phyloP scores from a whole-genome alignment of 1,140 invertebrate species.

The Mizuhopecten yessoensis region DNA sequence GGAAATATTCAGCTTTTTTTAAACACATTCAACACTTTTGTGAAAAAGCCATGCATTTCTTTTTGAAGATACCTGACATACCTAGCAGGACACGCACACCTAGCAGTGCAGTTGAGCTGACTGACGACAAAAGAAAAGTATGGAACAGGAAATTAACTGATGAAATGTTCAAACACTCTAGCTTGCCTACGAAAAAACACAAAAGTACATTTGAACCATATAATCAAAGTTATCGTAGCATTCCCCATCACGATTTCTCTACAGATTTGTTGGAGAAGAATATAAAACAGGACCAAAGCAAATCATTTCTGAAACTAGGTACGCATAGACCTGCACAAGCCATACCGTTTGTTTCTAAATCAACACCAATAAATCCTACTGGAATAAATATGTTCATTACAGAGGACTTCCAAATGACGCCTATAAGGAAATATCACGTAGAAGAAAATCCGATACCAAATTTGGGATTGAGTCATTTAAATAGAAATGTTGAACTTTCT shows the following conservation, averaged over 20 bases:
- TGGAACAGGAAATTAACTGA: neutral
- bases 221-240: neutral
- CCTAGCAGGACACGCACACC: neutral
- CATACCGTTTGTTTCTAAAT: neutral
- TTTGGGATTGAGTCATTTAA: neutral
- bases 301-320: neutral
- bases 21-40: too few species aligned
- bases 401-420: conserved; percentile 59
- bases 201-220: neutral
- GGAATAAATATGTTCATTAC: neutral
- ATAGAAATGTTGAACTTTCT: neutral
- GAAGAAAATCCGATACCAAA: neutral
- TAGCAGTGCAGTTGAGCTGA: neutral
- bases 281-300: neutral
- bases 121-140: neutral
- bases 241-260: neutral
- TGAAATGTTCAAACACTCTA: conserved; percentile 16
- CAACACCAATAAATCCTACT: neutral
- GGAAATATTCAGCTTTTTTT: too few species aligned
- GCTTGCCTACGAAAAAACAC: neutral
- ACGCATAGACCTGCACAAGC: neutral
- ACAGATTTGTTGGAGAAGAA: neutral
- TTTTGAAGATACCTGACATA: neutral
- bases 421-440: conserved; percentile 46
- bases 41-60: too few species aligned